Evolutionary conservation across 2,113 vertebrate species (phyloP).

Genomic region (Mystacornis crossleyi): DNA sequence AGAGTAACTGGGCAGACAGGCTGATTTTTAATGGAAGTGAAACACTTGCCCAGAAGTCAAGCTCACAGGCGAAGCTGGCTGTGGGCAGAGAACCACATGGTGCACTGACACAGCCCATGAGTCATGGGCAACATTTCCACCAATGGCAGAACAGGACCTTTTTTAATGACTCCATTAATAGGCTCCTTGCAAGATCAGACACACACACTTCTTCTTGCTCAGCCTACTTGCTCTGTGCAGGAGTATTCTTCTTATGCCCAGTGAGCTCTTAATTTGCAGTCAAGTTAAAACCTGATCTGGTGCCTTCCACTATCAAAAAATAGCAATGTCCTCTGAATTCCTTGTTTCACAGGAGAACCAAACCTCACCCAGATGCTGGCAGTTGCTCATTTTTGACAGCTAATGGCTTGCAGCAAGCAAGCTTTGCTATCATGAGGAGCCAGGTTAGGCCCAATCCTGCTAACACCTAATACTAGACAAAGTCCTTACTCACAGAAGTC

Average conservation of each 20-base stretch:
- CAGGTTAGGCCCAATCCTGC: neutral
- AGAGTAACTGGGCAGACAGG: neutral
- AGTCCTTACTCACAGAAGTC: neutral
- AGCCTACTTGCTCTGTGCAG: conserved; percentile 7
- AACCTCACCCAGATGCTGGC: conserved; percentile 34
- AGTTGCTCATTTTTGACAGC: conserved; percentile 22
- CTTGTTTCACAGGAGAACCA: neutral
- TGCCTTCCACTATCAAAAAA: conserved; percentile 24
- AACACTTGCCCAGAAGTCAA: neutral
- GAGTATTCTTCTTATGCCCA: neutral
- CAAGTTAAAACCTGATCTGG: conserved; percentile 15
- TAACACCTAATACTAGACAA: neutral
- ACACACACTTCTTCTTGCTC: conserved; percentile 1
- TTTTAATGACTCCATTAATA: conserved; percentile 44
- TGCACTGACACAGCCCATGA: neutral
- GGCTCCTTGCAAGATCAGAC: conserved; percentile 54
- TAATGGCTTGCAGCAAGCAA: conserved; percentile 17
- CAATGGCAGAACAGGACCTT: neutral
- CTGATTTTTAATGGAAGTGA: neutral
- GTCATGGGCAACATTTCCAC: neutral
- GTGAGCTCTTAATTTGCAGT: conserved; percentile 4
- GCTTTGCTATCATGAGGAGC: neutral
- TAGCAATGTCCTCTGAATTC: neutral
- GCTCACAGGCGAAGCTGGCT: neutral
- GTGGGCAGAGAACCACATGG: conserved; percentile 16